These are phyloP conservation scores for Carapus acus DNA, from an alignment of 2,797 vertebrate species.

Conservation along the genomic window DNA sequence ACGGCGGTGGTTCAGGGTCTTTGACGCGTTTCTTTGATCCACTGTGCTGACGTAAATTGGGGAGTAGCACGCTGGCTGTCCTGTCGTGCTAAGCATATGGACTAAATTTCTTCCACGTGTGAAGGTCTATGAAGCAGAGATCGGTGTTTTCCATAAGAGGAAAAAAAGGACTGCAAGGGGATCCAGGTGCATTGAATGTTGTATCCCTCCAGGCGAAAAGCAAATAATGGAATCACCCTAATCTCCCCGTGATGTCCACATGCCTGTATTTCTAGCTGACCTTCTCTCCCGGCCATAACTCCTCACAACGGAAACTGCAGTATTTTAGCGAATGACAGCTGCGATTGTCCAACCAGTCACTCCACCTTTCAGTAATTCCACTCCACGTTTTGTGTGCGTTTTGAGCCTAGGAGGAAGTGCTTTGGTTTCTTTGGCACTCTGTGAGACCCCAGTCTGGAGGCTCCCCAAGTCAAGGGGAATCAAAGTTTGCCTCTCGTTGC, in stretches of 20 bases:
- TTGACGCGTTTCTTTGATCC: conserved; percentile 64
- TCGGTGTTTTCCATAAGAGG: conserved; percentile 60
- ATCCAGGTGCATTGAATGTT: conserved; percentile 50
- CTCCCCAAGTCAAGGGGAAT: conserved; percentile 60
- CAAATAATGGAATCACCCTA: conserved; percentile 44
- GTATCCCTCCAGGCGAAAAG: conserved; percentile 38
- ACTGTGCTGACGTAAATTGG: conserved; percentile 66
- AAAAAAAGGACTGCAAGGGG: conserved; percentile 51
- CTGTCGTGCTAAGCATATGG: conserved; percentile 67
- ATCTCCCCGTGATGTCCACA: conserved; percentile 10
- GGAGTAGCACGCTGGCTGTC: conserved; percentile 62
- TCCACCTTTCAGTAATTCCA: conserved; percentile 47
- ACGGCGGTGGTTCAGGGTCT: conserved; percentile 45
- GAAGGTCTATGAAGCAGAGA: conserved; percentile 62
- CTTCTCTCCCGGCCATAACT: conserved; percentile 9
- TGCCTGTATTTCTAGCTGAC: conserved; percentile 20
- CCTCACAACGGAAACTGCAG: conserved; percentile 10
- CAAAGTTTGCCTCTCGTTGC: conserved; percentile 73
- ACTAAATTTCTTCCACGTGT: conserved; percentile 70
- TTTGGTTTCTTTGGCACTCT: conserved; percentile 70
- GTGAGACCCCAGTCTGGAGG: conserved; percentile 50
- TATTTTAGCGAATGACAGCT: conserved; percentile 28
- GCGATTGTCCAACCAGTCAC: conserved; percentile 31
- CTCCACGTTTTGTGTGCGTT: conserved; percentile 63
- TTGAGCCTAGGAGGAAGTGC: conserved; percentile 65